Evolutionary conservation across 2,797 vertebrate genomes (phyloP), one percentile per base, ranked within the genome.

Genomic region (Rhinophrynus dorsalis): DNA sequence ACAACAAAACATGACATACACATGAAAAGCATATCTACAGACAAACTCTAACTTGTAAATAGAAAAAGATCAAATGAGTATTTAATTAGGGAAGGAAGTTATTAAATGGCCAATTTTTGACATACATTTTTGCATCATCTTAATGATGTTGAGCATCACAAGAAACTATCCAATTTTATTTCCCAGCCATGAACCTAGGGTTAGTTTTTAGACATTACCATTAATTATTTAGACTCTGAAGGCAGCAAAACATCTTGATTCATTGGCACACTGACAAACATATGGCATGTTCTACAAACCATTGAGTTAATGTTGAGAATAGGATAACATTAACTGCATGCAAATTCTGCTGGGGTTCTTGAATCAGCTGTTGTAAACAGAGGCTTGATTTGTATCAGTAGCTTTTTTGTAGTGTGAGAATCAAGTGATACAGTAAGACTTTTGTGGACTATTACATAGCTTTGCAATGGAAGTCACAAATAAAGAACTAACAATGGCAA

Each of bases 251-350:
- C 85, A 88, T 89, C 84, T 90, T 90, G 89, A 89, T 89, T 87
- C 86, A 86, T 81, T 90, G 85, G 88, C 86, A 88, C 86, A 86
- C 80, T 91, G 89, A 90, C 88, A 90, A 89, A 87, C 89, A 90
- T 88, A 89, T 89, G 87, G 87, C 75, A 78, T 80, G 76, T 85
- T 90, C 85, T 90, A 85, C 86, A 88, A 87, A 86, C 75, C 84
- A 79, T 80, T 76, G 65, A 81, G 74, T 85, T 88, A 88, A 84
- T 87, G 81, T 83, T 85, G 83, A 80, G 83, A 84, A 76, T 79
- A 84, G 79, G 72, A 84, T 82, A 87, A 84, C 82, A 81, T 85
- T 89, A 86, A 89, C 83, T 88, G 85, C 80, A 79, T 82, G 78
- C 68, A 79, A 85, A 87, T 83, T 77, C 86, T 83, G 66, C 75